These are phyloP conservation scores for Polypterus senegalus DNA, from an alignment of 2,113 vertebrate genomes.

Conservation along the genomic window DNA sequence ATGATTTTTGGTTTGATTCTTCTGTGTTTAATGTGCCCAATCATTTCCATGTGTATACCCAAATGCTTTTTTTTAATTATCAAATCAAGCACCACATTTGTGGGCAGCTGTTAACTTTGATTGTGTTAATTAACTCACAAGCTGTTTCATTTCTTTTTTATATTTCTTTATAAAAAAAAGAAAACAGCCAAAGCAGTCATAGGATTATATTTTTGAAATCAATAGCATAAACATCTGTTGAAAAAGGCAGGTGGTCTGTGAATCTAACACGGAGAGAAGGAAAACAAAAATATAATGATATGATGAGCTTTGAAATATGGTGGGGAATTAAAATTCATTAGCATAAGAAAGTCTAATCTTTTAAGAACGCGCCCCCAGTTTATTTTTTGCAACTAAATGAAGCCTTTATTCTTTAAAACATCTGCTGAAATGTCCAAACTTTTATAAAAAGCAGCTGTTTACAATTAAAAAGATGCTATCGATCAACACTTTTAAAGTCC, in stretches of 20 bases:
- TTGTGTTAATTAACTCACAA: conserved; percentile 4
- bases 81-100: conserved; percentile 5
- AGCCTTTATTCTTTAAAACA: neutral
- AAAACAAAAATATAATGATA: neutral
- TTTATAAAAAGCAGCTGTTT: neutral
- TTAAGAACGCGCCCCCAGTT: neutral
- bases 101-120: conserved; percentile 3
- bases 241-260: neutral
- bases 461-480: neutral
- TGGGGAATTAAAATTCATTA: neutral
- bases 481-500: neutral
- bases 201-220: neutral
- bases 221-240: conserved; percentile 1
- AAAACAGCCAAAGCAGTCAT: neutral
- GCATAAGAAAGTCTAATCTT: neutral
- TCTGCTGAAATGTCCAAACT: neutral
- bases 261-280: neutral
- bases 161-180: neutral
- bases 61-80: neutral
- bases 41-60: too few species aligned
- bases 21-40: too few species aligned
- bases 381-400: neutral
- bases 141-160: neutral
- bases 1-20: too few species aligned
- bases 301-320: neutral